These are phyloP conservation scores for Andrena praecox DNA, from an alignment of 2,888 invertebrate species.

Conservation along the genomic window DNA sequence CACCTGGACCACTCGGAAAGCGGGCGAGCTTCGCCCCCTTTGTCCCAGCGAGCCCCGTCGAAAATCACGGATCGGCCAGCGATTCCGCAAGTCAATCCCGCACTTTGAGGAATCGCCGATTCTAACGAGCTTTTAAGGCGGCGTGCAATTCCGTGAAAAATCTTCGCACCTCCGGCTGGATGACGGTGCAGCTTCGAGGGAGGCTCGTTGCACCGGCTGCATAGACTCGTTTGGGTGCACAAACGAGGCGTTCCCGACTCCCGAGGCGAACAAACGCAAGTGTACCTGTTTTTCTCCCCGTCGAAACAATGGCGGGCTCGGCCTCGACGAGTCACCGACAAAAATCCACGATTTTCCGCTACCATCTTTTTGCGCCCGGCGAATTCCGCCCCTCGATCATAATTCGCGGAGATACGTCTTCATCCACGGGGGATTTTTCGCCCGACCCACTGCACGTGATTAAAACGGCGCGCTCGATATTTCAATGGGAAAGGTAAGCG, in stretches of 20 bases:
- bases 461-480: slow-evolving; percentile 1
- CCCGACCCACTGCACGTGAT: not conserved
- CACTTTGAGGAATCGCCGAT: slow-evolving; percentile 61
- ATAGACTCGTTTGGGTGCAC: slow-evolving; percentile 55
- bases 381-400: slow-evolving; percentile 17
- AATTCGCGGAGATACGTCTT: slow-evolving; percentile 31
- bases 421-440: slow-evolving; percentile 11
- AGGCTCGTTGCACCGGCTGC: slow-evolving; percentile 51
- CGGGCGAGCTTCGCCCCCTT: slow-evolving; percentile 14
- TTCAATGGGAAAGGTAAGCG: not conserved
- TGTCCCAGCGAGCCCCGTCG: slow-evolving; percentile 25
- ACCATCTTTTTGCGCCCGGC: slow-evolving; percentile 28
- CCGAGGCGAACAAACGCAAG: slow-evolving; percentile 22
- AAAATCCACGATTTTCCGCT: slow-evolving; percentile 71
- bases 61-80: slow-evolving; percentile 45
- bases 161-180: slow-evolving; percentile 76
- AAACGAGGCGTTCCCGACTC: slow-evolving; percentile 53
- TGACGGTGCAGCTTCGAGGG: slow-evolving; percentile 61
- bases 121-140: slow-evolving; percentile 68
- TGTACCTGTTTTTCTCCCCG: slow-evolving; percentile 46
- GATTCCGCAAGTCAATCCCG: slow-evolving; percentile 58
- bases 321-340: slow-evolving; percentile 53
- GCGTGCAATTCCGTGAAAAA: slow-evolving; percentile 80
- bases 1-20: not conserved
- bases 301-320: slow-evolving; percentile 56